phyloP scores from a whole-genome alignment of 2,797 vertebrate species.

The Gymnocypris eckloni region DNA sequence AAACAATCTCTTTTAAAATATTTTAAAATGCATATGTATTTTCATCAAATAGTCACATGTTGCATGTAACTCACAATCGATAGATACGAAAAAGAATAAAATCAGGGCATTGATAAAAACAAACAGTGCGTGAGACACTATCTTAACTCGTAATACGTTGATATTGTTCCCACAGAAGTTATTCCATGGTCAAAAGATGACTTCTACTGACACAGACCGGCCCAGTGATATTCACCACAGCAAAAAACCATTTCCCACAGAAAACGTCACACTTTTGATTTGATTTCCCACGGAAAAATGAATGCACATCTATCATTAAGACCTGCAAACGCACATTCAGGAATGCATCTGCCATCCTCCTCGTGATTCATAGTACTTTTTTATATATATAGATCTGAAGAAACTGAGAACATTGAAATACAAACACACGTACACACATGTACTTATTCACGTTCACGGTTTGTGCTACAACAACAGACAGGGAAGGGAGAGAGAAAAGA shows the following conservation, averaged over 20 bases:
- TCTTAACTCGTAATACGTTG: slow-evolving; percentile 20
- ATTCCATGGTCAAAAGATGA: slow-evolving; percentile 40
- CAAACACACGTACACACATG: slow-evolving; percentile 76
- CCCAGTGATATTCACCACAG: slow-evolving; percentile 83
- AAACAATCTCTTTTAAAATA: slow-evolving; percentile 72
- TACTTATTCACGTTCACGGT: slow-evolving; percentile 62
- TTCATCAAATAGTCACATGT: slow-evolving; percentile 78
- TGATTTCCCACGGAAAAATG: slow-evolving; percentile 50
- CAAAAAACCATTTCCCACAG: slow-evolving; percentile 72
- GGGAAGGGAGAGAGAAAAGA: slow-evolving; percentile 59
- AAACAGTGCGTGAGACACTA: slow-evolving; percentile 47
- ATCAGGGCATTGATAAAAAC: slow-evolving; percentile 55
- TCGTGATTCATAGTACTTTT: slow-evolving; percentile 18
- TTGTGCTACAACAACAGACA: slow-evolving; percentile 89
- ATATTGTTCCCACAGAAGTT: slow-evolving; percentile 47
- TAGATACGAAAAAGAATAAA: slow-evolving; percentile 75
- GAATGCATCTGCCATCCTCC: slow-evolving; percentile 48
- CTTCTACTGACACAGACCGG: slow-evolving; percentile 54
- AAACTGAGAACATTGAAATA: slow-evolving; percentile 93
- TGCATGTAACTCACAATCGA: slow-evolving; percentile 85
- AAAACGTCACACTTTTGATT: slow-evolving; percentile 59
- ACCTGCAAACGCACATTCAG: slow-evolving; percentile 37
- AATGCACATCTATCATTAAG: slow-evolving; percentile 49
- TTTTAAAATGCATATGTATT: slow-evolving; percentile 81
- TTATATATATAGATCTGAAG: slow-evolving; percentile 73